Conservation (phyloP, 1,140 invertebrate genomes). For the Chymomyza costata region DNA sequence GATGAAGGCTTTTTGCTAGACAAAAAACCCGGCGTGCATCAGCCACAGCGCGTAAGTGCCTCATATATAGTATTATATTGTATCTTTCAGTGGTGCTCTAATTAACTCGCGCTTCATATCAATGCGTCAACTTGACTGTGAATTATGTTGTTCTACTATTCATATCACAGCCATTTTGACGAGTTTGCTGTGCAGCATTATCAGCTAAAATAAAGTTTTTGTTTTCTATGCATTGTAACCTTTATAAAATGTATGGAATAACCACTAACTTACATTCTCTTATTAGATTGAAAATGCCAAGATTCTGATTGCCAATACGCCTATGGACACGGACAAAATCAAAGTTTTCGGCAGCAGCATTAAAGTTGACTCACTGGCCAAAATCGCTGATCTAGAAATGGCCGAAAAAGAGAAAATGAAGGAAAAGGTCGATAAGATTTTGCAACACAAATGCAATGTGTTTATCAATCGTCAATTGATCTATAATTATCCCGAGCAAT, state of each 20-base stretch:
- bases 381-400: slow-evolving; percentile 97
- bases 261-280: slow-evolving; percentile 19
- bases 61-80: not conserved
- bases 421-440: slow-evolving; percentile 98
- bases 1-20: slow-evolving; percentile 99
- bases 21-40: slow-evolving; percentile 94
- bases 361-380: slow-evolving; percentile 97
- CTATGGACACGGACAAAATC: slow-evolving; percentile 99
- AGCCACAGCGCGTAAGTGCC: slow-evolving; percentile 82
- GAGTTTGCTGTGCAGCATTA: slow-evolving; percentile 63
- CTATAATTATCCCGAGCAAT: slow-evolving; percentile 99
- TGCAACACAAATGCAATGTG: slow-evolving; percentile 97
- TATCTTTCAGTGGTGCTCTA: not conserved
- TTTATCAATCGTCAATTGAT: slow-evolving; percentile 99
- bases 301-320: slow-evolving; percentile 99
- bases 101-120: slow-evolving; percentile 28
- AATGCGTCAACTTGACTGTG: slow-evolving; percentile 71
- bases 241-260: not conserved
- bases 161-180: slow-evolving; percentile 76
- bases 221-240: no score
- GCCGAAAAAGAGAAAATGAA: slow-evolving; percentile 99
- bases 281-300: slow-evolving; percentile 91
- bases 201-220: no score
- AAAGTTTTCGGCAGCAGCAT: slow-evolving; percentile 99
- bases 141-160: slow-evolving; percentile 53